These are phyloP conservation scores for Ctenoplectra terminalis DNA, from an alignment of 1,140 invertebrate genomes.

Conservation along the genomic window DNA sequence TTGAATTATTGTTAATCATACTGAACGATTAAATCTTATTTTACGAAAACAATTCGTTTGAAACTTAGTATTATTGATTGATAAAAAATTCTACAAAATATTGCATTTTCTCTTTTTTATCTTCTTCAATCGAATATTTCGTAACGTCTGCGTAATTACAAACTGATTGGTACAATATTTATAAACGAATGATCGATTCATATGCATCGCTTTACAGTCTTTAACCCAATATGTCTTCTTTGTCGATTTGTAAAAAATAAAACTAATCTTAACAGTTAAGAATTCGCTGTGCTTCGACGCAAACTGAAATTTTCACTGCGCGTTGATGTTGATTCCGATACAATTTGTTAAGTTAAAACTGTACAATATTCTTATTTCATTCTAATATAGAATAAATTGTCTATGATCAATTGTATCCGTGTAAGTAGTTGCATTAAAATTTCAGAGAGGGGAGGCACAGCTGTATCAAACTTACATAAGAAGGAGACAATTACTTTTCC, in stretches of 20 bases:
- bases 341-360: constrained; percentile 69
- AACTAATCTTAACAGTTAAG: constrained; percentile 60
- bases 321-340: constrained; percentile 40
- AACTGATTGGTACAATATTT: constrained; percentile 51
- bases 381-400: constrained; percentile 76
- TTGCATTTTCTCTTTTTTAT: constrained; percentile 10
- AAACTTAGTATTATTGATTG: constrained; percentile 40
- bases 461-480: constrained; percentile 46
- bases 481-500: constrained; percentile 50
- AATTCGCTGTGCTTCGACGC: constrained; percentile 45
- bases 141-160: constrained; percentile 25
- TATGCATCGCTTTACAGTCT: constrained; percentile 55
- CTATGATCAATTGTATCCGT: constrained; percentile 65
- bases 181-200: constrained; percentile 34
- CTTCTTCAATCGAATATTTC: constrained; percentile 31
- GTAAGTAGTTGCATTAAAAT: constrained; percentile 48
- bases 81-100: constrained; percentile 31
- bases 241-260: constrained; percentile 53
- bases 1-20: constrained; percentile 34
- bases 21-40: constrained; percentile 41
- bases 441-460: constrained; percentile 63
- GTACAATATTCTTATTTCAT: constrained; percentile 67
- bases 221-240: constrained; percentile 56
- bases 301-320: constrained; percentile 56
- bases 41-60: not conserved